These are phyloP conservation scores for Halcyon chelicuti DNA, from an alignment of 2,797 vertebrate species.

Conservation along the genomic window DNA sequence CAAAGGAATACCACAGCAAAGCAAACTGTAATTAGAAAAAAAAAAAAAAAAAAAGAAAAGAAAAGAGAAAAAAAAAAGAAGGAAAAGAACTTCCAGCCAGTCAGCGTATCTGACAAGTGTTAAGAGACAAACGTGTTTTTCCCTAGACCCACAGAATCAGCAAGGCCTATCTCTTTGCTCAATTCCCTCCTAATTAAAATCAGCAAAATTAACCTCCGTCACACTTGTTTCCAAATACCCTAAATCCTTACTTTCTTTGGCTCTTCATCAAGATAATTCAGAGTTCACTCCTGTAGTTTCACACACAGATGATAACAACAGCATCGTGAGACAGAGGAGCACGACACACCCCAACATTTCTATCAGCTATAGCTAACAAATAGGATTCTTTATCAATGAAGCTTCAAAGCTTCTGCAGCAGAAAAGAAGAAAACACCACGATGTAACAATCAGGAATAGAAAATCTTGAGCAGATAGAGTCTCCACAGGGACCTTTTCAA, in stretches of 20 bases:
- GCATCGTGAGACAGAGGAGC: neutral
- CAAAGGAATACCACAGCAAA: conserved; percentile 26
- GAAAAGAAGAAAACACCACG: neutral
- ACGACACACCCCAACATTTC: neutral
- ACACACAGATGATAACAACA: neutral
- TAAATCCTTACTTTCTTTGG: neutral
- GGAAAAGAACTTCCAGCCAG: neutral
- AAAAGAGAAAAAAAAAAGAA: accelerated
- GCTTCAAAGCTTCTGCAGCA: neutral
- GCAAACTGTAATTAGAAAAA: neutral
- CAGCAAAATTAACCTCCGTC: neutral
- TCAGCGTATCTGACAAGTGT: neutral
- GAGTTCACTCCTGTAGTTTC: neutral
- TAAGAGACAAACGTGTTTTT: neutral
- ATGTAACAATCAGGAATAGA: neutral
- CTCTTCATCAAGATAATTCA: neutral
- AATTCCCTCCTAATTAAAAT: neutral
- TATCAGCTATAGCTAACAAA: neutral
- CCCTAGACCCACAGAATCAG: neutral
- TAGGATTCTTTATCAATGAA: neutral
- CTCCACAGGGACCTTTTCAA: neutral
- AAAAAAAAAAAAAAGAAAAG: neutral
- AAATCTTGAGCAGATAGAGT: neutral
- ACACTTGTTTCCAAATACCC: neutral
- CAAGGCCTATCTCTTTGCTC: neutral